These are phyloP conservation scores for Halichoeres trimaculatus DNA, from an alignment of 2,113 vertebrate species.

Conservation along the genomic window DNA sequence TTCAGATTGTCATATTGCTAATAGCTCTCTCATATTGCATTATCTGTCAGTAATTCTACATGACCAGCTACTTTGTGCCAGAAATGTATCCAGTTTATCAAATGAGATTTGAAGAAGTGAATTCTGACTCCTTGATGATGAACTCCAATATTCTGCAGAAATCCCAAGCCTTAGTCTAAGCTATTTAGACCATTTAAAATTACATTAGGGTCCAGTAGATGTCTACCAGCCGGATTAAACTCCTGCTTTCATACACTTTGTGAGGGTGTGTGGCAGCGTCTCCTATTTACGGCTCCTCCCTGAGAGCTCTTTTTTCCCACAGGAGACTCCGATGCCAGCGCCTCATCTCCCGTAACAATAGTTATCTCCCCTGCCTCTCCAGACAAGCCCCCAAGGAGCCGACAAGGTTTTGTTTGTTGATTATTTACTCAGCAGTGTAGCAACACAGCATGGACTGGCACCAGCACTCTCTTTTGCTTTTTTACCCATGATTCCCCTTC, in stretches of 20 bases:
- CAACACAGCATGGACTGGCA: slow-evolving; percentile 68
- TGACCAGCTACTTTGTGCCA: no score
- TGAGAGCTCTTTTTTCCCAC: slow-evolving; percentile 78
- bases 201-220: no score
- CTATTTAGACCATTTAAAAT: neutral
- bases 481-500: slow-evolving; percentile 24
- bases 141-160: neutral
- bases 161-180: neutral
- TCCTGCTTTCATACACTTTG: neutral
- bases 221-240: neutral
- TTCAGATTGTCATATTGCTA: neutral
- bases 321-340: slow-evolving; percentile 78
- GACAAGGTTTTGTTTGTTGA: slow-evolving; percentile 87
- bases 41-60: neutral
- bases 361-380: slow-evolving; percentile 83
- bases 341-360: slow-evolving; percentile 83
- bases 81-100: neutral
- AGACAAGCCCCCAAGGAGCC: slow-evolving; percentile 83
- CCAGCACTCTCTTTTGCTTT: slow-evolving; percentile 41
- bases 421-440: slow-evolving; percentile 59
- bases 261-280: slow-evolving; percentile 3
- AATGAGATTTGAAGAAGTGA: neutral
- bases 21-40: neutral
- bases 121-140: neutral
- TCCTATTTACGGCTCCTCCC: slow-evolving; percentile 45